These are phyloP conservation scores for Corella eumyota DNA, from an alignment of 23 tunicate species.

Conservation along the genomic window DNA sequence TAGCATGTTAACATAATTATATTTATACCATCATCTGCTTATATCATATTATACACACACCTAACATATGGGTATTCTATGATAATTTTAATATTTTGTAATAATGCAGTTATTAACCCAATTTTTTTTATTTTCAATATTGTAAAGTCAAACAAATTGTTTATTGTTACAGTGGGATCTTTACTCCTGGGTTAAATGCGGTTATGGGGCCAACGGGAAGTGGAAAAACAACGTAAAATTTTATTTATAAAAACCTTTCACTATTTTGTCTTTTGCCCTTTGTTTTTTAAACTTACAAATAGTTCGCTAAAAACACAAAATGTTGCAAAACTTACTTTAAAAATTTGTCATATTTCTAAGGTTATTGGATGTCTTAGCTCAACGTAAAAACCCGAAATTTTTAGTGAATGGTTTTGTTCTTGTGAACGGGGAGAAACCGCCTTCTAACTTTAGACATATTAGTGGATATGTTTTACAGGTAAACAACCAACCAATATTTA, in stretches of 20 bases:
- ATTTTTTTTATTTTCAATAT: no score
- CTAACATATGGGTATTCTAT: no score
- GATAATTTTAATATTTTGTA: no score
- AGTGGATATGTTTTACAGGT: slow-evolving; percentile 72
- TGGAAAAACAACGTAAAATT: slow-evolving; percentile 21
- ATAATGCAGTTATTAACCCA: no score
- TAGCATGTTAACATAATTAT: no score
- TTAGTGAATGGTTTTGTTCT: slow-evolving; percentile 18
- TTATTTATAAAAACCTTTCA: neutral
- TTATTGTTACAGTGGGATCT: neutral
- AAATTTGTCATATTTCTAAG: neutral
- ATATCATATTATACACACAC: no score
- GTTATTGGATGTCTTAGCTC: slow-evolving; percentile 20
- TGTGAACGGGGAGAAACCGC: slow-evolving; percentile 29
- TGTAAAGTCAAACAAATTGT: no score
- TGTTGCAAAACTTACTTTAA: neutral
- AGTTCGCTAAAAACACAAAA: neutral
- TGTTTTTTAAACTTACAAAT: neutral
- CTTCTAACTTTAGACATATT: slow-evolving; percentile 24
- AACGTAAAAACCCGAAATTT: slow-evolving; percentile 24
- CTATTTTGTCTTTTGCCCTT: no score
- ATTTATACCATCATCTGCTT: no score
- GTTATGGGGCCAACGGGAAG: no score
- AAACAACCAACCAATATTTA: no score
- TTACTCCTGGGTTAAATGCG: slow-evolving; percentile 16